Percentiles rank a stretch among this genome's conserved stretches.
Conservation (phyloP, 2,797 vertebrate genomes). For the Tokudaia tokunoshimensis region DNA sequence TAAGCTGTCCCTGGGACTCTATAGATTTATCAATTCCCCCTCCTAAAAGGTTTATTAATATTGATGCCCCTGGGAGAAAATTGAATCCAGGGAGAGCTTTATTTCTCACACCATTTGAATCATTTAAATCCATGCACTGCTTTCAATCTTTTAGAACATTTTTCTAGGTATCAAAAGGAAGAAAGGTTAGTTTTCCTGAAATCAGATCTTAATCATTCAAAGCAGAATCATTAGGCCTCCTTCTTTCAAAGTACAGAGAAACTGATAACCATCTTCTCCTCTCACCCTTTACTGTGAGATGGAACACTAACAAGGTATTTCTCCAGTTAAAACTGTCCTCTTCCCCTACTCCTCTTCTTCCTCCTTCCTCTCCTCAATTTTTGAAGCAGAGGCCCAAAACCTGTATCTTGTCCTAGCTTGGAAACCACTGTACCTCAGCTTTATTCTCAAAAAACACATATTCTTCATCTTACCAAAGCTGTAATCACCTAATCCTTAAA, state of each 20-base stretch:
- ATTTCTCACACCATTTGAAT: slow-evolving; percentile 33
- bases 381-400: neutral
- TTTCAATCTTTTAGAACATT: slow-evolving; percentile 51
- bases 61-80: slow-evolving; percentile 63
- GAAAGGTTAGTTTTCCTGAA: slow-evolving; percentile 43
- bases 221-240: slow-evolving; percentile 51
- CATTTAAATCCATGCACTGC: neutral
- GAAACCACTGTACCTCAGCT: neutral
- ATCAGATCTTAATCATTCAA: slow-evolving; percentile 62
- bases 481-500: no score
- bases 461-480: no score
- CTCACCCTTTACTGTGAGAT: neutral
- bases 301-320: neutral
- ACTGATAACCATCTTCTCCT: neutral
- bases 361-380: neutral
- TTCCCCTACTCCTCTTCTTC: no score
- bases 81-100: neutral
- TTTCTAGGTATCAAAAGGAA: slow-evolving; percentile 60
- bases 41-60: slow-evolving; percentile 66
- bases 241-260: slow-evolving; percentile 28
- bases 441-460: no score
- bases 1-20: slow-evolving; percentile 51
- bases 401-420: neutral
- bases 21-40: slow-evolving; percentile 28
- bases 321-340: neutral